Conservation (phyloP, 2,888 invertebrate species). For the Plagiodera versicolora region DNA sequence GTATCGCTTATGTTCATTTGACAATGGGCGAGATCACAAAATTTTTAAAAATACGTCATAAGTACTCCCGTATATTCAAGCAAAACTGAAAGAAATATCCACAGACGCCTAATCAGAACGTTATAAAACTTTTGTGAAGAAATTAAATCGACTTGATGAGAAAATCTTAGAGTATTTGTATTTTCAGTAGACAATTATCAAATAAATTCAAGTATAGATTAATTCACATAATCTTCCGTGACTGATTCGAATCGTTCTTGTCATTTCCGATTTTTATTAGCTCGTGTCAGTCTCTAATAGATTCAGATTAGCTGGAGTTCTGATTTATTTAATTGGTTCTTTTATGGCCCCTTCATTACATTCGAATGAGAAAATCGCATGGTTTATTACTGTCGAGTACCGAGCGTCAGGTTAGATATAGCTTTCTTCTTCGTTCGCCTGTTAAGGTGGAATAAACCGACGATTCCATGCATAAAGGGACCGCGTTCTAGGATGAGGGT, state of each 20-base stretch:
- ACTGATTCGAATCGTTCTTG: not conserved
- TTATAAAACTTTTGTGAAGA: too few relatives aligned
- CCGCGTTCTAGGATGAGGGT: not conserved
- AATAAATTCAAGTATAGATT: too few relatives aligned
- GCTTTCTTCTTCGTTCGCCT: not conserved
- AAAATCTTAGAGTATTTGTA: too few relatives aligned
- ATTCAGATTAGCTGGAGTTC: conserved; percentile 21
- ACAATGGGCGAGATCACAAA: too few relatives aligned
- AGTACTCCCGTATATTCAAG: too few relatives aligned
- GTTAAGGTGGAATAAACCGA: not conserved
- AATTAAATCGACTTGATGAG: too few relatives aligned
- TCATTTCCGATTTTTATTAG: conserved; percentile 22
- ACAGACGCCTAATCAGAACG: too few relatives aligned
- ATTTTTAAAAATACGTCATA: too few relatives aligned
- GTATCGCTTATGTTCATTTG: too few relatives aligned
- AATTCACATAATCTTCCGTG: not conserved
- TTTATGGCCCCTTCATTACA: conserved; percentile 31
- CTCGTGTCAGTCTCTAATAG: conserved; percentile 22
- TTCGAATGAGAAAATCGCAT: conserved; percentile 32
- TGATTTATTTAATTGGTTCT: conserved; percentile 34
- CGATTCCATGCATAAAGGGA: not conserved
- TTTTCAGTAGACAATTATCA: too few relatives aligned
- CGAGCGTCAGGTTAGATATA: conserved; percentile 1
- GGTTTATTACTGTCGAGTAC: conserved; percentile 27
- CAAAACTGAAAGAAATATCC: too few relatives aligned